Conservation (phyloP, 2,113 vertebrate species). For the Cyprinodon tularosa region DNA sequence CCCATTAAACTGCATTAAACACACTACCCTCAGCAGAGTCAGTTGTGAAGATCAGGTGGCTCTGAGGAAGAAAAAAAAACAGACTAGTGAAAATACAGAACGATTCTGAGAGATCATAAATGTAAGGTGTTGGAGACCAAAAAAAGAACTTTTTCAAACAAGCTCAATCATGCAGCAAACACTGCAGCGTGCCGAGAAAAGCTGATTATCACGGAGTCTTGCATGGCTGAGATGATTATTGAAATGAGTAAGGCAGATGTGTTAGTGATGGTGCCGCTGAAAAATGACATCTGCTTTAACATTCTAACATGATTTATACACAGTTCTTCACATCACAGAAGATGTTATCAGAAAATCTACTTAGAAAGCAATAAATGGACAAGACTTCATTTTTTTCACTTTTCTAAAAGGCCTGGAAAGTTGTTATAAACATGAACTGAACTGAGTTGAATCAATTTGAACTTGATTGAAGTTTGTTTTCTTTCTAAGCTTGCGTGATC, state of each 20-base stretch:
- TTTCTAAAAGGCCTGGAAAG: too few relatives aligned
- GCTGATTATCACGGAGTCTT: background rate
- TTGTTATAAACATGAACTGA: too few relatives aligned
- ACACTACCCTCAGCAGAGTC: background rate
- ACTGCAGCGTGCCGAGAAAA: background rate
- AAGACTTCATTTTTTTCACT: too few relatives aligned
- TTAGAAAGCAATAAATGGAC: background rate
- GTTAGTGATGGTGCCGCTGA: background rate
- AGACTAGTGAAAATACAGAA: background rate
- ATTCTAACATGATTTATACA: background rate
- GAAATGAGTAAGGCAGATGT: background rate
- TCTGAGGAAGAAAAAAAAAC: background rate
- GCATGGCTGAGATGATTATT: background rate
- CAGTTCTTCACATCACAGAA: background rate
- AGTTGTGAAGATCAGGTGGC: slow-evolving; percentile 10
- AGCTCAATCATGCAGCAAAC: background rate
- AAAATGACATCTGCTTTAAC: background rate
- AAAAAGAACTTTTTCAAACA: background rate
- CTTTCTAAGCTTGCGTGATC: too few relatives aligned
- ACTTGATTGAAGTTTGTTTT: too few relatives aligned
- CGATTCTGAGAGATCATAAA: background rate
- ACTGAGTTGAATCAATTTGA: too few relatives aligned
- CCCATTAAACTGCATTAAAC: slow-evolving; percentile 8
- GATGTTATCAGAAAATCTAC: background rate
- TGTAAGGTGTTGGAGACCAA: background rate